Conservation (phyloP, 2,113 vertebrate genomes). For the Blennius ocellaris region DNA sequence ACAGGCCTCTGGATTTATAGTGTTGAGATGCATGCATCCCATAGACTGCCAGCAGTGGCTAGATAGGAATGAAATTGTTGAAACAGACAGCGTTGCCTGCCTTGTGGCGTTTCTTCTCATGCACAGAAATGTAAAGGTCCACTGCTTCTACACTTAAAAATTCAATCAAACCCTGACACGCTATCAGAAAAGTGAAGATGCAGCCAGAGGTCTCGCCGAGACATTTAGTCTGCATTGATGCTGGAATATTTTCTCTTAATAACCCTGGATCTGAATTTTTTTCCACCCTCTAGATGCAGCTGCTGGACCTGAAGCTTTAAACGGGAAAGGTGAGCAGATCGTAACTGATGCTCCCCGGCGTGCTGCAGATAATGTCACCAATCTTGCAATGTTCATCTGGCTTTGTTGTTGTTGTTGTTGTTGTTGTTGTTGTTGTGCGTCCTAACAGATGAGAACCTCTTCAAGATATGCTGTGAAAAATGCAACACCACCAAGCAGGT, state of each 20-base stretch:
- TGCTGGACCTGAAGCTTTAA: conserved; percentile 18
- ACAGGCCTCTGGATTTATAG: too few relatives aligned
- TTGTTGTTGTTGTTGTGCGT: background rate
- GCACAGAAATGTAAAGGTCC: too few relatives aligned
- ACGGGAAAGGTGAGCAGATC: conserved; percentile 49
- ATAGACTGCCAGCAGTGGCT: too few relatives aligned
- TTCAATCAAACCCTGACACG: background rate
- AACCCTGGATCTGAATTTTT: conserved; percentile 2
- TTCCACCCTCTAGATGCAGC: conserved; percentile 9
- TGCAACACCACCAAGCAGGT: conserved; percentile 80
- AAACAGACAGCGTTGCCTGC: too few relatives aligned
- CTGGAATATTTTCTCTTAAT: background rate
- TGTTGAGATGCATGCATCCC: too few relatives aligned
- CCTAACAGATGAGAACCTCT: conserved; percentile 53
- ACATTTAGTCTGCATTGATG: background rate
- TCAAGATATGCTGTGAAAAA: conserved; percentile 78
- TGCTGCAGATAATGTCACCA: background rate
- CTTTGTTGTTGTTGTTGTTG: background rate
- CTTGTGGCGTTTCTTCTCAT: too few relatives aligned
- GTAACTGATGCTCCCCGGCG: background rate
- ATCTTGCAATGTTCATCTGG: background rate
- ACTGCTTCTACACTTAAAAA: too few relatives aligned
- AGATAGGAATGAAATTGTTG: too few relatives aligned
- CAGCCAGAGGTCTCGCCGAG: background rate
- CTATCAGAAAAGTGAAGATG: background rate